Evolutionary conservation across 2,113 vertebrate species (phyloP), one percentile per base, ranked within the genome.

Genomic region (Gobius niger): DNA sequence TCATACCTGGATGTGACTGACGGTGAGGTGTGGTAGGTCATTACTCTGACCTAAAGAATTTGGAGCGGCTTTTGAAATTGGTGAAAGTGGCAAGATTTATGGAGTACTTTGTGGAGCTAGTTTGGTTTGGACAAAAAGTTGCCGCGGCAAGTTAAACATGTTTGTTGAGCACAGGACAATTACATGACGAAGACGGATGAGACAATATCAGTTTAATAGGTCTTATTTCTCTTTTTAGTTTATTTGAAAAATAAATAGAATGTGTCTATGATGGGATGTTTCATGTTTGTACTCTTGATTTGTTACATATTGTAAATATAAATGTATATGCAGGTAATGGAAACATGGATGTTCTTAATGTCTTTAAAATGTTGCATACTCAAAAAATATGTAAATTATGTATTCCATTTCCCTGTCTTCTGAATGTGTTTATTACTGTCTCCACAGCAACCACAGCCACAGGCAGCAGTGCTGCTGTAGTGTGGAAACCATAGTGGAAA

Each of bases 81-180:
- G 56, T 59, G 56, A 42, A 59, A 3, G 40, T 15, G 61, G 64
- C 24, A 7, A 16, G 18, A 70, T 46, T 40, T 14, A 19, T 52
- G 67, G 54, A 63, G 77, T 50, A 51, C 44, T 44, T n/a, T 70
- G n/a, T 67, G 64, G 75, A 82, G 74, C 76, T 72, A 6, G 71
- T 75, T 70, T 47, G 12, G 68, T 72, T 11, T 63, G 77, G 67
- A 73, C 52, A 44, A 68, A 46, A 52, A 63, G 50, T 53, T 75
- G 41, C 44, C 11, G 14, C 57, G 84, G 82, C 65, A 61, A 70
- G 81, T 68, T 83, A 72, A 78, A 80, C 70, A 19, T 73, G 74
- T 80, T 74, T 74, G 73, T 80, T 65, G 24, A 34, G 24, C 24
- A 34, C 24, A 34, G 24, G 3, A 34, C 24, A 34, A 34, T 34